phyloP scores from a whole-genome alignment of 2,113 vertebrate genomes.

The Thomomys bottae region DNA sequence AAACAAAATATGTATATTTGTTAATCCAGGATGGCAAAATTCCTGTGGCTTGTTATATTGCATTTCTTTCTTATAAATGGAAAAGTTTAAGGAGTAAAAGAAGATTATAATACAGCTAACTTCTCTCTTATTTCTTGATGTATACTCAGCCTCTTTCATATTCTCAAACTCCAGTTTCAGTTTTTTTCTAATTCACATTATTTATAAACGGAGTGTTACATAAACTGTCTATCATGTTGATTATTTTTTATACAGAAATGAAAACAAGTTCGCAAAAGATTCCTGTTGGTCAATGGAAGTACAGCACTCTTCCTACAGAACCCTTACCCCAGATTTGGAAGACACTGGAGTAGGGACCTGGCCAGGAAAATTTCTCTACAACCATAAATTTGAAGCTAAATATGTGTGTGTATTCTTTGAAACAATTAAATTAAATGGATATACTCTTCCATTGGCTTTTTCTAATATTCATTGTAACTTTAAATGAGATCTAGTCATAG shows the following conservation, averaged over 20 bases:
- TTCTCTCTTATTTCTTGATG: neutral
- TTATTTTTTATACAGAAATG: neutral
- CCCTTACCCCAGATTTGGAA: neutral
- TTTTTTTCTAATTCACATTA: neutral
- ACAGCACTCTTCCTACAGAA: neutral
- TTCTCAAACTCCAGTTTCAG: neutral
- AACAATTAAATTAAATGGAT: slow-evolving; percentile 13
- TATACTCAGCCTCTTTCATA: neutral
- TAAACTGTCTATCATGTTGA: neutral
- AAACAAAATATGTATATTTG: neutral
- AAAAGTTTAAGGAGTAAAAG: neutral
- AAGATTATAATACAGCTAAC: neutral
- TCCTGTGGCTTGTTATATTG: neutral
- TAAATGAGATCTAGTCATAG: neutral
- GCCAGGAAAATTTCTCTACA: neutral
- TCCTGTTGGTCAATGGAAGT: neutral
- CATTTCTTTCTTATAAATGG: neutral
- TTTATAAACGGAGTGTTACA: neutral
- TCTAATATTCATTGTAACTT: neutral
- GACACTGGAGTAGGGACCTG: neutral
- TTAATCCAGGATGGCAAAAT: neutral
- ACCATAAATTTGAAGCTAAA: neutral
- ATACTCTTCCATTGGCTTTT: neutral
- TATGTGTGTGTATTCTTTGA: neutral
- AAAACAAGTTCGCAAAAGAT: neutral